Percentiles rank a stretch among this genome's conserved stretches.
Evolutionary conservation across 2,113 vertebrate species (phyloP).

Genomic region (Platichthys flesus): DNA sequence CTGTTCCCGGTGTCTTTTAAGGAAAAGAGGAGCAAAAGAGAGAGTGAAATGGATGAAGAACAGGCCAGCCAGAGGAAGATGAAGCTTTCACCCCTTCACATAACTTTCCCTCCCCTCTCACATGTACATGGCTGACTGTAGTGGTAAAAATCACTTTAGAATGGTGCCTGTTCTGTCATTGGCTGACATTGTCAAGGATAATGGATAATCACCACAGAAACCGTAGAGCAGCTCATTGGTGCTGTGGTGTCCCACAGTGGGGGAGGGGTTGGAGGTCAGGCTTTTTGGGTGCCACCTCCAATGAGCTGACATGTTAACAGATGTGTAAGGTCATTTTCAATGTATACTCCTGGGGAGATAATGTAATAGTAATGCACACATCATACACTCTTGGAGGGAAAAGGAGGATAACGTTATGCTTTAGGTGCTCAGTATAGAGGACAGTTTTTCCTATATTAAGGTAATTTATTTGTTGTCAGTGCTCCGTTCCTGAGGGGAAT

Average conservation of each 20-base stretch:
- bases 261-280: slow-evolving; percentile 64
- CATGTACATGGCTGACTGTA: slow-evolving; percentile 61
- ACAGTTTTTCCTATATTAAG: slow-evolving; percentile 62
- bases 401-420: slow-evolving; percentile 53
- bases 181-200: slow-evolving; percentile 86
- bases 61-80: slow-evolving; percentile 60
- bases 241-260: slow-evolving; percentile 54
- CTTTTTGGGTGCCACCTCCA: slow-evolving; percentile 74
- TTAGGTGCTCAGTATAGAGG: slow-evolving; percentile 63
- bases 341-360: slow-evolving; percentile 72
- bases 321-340: slow-evolving; percentile 79
- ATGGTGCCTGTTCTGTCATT: slow-evolving; percentile 81
- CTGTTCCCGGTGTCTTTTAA: slow-evolving; percentile 58
- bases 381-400: slow-evolving; percentile 48
- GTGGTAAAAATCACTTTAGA: slow-evolving; percentile 83
- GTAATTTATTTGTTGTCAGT: slow-evolving; percentile 70
- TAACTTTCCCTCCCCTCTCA: slow-evolving; percentile 55
- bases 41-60: slow-evolving; percentile 45
- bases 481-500: slow-evolving; percentile 49
- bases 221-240: slow-evolving; percentile 71
- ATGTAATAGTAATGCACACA: slow-evolving; percentile 76
- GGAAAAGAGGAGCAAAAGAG: slow-evolving; percentile 30
- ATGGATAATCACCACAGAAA: slow-evolving; percentile 84
- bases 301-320: slow-evolving; percentile 79
- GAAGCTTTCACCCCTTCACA: slow-evolving; percentile 55